A percentile compares a stretch with the other conserved stretches of the same genome.
Evolutionary conservation across 2,113 vertebrate genomes (phyloP).

Genomic region (Asarcornis scutulata): DNA sequence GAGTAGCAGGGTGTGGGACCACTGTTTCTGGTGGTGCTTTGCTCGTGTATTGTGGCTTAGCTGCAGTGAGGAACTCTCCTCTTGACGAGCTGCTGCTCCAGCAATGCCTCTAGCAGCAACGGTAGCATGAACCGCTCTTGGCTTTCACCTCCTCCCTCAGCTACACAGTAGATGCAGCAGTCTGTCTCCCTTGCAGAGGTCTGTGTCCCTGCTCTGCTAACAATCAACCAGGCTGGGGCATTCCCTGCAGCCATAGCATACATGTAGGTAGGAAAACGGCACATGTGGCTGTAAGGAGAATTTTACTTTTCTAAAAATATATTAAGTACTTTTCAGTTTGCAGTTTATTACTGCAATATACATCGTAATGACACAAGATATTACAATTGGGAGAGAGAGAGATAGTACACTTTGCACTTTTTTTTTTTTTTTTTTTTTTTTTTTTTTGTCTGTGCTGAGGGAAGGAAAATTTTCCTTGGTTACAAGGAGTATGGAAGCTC

Average conservation of each 20-base stretch:
- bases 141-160: not conserved
- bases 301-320: not conserved
- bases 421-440: no score
- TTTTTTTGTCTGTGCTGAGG: not conserved
- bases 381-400: accelerated
- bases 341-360: not conserved
- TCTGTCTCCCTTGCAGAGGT: no score
- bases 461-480: not conserved
- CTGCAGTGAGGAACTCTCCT: not conserved
- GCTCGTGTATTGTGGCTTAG: not conserved
- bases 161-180: accelerated
- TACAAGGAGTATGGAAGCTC: not conserved
- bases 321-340: not conserved
- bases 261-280: no score
- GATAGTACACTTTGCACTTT: no score
- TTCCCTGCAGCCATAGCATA: not conserved
- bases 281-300: not conserved
- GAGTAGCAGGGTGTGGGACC: not conserved
- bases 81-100: not conserved
- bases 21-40: no score
- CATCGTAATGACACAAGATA: no score
- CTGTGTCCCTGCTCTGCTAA: not conserved
- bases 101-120: not conserved
- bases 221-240: not conserved
- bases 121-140: no score